These are phyloP conservation scores for Ectropis grisescens DNA, from an alignment of 1,140 invertebrate genomes.

Conservation along the genomic window DNA sequence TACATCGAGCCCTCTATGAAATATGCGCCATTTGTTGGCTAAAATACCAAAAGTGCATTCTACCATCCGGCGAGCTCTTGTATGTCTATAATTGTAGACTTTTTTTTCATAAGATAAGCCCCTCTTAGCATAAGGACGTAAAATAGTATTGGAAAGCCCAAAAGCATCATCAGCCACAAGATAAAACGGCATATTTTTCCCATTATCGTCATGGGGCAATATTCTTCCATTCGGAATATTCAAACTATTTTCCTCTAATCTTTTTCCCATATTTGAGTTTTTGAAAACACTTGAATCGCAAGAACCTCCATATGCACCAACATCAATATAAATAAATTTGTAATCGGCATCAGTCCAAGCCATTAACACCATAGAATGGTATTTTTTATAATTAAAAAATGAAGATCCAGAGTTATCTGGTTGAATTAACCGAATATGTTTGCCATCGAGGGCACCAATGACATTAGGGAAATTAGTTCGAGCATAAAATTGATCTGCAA, in stretches of 20 bases:
- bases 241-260: slow-evolving; percentile 3
- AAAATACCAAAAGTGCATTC: slow-evolving; percentile 35
- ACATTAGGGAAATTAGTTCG: slow-evolving; percentile 4
- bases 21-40: slow-evolving; percentile 31
- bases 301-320: slow-evolving; percentile 50
- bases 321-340: slow-evolving; percentile 54
- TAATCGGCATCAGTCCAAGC: slow-evolving; percentile 63
- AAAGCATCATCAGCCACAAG: slow-evolving; percentile 1
- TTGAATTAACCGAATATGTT: slow-evolving; percentile 3
- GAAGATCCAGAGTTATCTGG: not conserved
- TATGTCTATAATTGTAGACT: slow-evolving; percentile 29
- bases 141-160: not conserved
- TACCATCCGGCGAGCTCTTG: slow-evolving; percentile 18
- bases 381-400: slow-evolving; percentile 4
- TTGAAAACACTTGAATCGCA: slow-evolving; percentile 37
- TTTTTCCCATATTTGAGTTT: slow-evolving; percentile 14
- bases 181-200: slow-evolving; percentile 3
- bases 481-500: slow-evolving; percentile 2
- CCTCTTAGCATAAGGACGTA: slow-evolving; percentile 15
- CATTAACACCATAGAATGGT: slow-evolving; percentile 12
- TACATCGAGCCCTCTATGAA: slow-evolving; percentile 9
- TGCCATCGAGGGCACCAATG: slow-evolving; percentile 1
- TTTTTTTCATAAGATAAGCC: slow-evolving; percentile 14
- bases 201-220: slow-evolving; percentile 9
- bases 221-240: slow-evolving; percentile 13